Base-by-base conservation (phyloP, 2,888 invertebrate genomes). In the Caradrina clavipalpis region DNA sequence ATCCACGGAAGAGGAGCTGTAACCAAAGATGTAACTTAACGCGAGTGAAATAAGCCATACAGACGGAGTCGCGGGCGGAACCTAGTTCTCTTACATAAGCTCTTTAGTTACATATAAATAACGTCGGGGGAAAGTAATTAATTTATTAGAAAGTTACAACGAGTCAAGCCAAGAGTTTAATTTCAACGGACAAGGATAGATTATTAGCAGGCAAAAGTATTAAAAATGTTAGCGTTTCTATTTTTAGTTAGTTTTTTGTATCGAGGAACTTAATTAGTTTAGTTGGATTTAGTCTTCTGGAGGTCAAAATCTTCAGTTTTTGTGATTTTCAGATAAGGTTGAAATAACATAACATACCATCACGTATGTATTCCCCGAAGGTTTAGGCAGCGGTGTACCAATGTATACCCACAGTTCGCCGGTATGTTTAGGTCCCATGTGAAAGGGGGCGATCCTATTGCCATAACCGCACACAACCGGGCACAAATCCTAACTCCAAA, bases 111-210 rank as follows among this genome's bases (percentile, higher is more conserved):
- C 19, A 64, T 78, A 54, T 71, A 75, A 78, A 81, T 77, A 75
- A 69, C 77, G 62, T 73, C 66, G 65, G 57, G 68, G 59, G 58
- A 63, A 65, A 61, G 62, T 70, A 81, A 81, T 81, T 85, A 85
- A 87, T 87, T 82, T 84, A 85, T 87, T 85, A 84, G 26, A 65
- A 69, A 84, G 65, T 79, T 82, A 61, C 51, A 81, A 77, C 78
- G 69, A 75, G 85, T 71, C 72, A 80, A 77, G 56, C 73, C 62
- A 76, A 80, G 83, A 85, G 78, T 79, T 84, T 78, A 71, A 80
- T 81, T 78, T 75, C 17, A 19, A 21, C 15, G 22, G 58, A 75
- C 73, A 76, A 56, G 51, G 78, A 81, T 66, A 71, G 68, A 81
- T 81, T 63, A 60, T 66, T 67, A 39, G 35, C 35, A 65, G 59